Base-by-base conservation (phyloP, 2,113 vertebrate species). In the Cavia aperea region DNA sequence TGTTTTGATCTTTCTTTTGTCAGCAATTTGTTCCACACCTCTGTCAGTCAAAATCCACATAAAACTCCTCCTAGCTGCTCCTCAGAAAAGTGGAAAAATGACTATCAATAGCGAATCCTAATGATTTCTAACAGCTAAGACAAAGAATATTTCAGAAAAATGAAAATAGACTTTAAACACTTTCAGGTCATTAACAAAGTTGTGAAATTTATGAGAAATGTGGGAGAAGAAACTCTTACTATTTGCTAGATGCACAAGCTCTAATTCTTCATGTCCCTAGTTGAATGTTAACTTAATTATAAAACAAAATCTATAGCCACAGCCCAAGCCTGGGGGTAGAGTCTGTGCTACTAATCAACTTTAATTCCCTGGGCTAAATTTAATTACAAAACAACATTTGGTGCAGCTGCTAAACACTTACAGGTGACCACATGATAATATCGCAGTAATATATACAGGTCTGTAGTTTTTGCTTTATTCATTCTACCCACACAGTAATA, bases 311-410 rank as follows among this genome's bases (percentile, higher is more conserved):
- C 92, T 96, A 95, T 89, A 97, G 89, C 63, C 4, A 58, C 90
- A 96, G 77, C 78, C 88, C 39, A 92, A 91, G 94, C 95, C 95
- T 96, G 63, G 78, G 93, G 95, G 89, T 93, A 97, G 85, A 96
- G 93, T 96, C 88, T 96, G 88, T 84, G 85, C 79, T 92, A 96
- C 91, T 97, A 97, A 97, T 97, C 90, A 97, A 90, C 92, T 97
- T 93, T 90, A 96, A 97, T 93, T 97, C 96, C 86, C 96, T 94
- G 31, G 89, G 87, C 91, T 49, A 91, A 79, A 93, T 97, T 97
- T 97, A 98, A 98, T 97, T 96, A 97, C 73, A 96, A 97, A 97
- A 93, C 84, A 97, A 95, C 96, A 97, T 94, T 97, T 97, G 96
- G 89, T 95, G 90, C 90, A 95, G 93, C 90, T 96, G 88, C 93